Conservation (phyloP, 2,888 invertebrate genomes). For the Parapristionchus giblindavisi region DNA sequence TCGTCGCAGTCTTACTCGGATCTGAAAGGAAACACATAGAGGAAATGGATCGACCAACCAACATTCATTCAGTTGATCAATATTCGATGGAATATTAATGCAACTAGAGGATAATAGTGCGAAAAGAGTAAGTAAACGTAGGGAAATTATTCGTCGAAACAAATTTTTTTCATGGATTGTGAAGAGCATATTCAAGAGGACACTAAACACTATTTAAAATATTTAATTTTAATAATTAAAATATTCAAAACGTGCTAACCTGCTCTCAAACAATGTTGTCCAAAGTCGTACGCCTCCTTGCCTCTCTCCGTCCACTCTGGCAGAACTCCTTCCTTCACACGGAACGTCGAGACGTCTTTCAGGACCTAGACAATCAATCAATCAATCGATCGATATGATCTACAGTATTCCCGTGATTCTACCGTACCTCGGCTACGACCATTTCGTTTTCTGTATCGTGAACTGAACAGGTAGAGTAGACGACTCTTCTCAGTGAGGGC, state of each 20-base stretch:
- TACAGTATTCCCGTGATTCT: not conserved
- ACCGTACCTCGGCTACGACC: constrained; percentile 81
- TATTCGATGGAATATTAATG: no score
- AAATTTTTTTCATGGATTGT: no score
- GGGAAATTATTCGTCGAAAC: no score
- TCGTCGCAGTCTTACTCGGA: constrained; percentile 74
- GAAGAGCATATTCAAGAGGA: no score
- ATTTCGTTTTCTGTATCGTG: constrained; percentile 90
- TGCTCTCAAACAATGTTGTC: constrained; percentile 80
- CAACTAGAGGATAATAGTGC: no score
- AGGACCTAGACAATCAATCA: constrained; percentile 43
- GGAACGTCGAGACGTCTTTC: constrained; percentile 49
- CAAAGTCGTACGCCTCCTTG: constrained; percentile 61
- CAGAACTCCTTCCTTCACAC: constrained; percentile 59
- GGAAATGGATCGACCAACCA: no score
- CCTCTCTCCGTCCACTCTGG: constrained; percentile 75
- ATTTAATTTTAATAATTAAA: no score
- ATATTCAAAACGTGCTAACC: constrained; percentile 75
- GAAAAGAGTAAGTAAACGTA: no score
- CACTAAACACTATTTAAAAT: no score
- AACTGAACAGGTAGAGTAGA: constrained; percentile 95
- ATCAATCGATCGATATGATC: not conserved
- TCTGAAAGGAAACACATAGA: no score
- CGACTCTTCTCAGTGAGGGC: constrained; percentile 84
- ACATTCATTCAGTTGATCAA: no score